A percentile compares a stretch with the other conserved stretches of the same genome.
Evolutionary conservation across 2,888 invertebrate species (phyloP).

Genomic region (Platycheirus albimanus): DNA sequence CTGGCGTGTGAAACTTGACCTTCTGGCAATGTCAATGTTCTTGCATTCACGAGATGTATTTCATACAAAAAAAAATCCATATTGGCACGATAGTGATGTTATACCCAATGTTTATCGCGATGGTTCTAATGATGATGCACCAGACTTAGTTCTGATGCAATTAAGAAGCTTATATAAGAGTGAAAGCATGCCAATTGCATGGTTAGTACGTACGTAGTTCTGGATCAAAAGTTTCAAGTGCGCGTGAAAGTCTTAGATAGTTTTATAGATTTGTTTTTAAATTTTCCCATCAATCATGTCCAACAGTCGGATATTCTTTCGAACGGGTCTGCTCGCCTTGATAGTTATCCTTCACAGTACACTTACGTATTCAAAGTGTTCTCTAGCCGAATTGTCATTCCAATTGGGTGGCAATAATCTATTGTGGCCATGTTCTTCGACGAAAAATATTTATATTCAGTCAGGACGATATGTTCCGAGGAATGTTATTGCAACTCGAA

Average conservation of each 20-base stretch:
- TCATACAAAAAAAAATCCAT: conserved; percentile 39
- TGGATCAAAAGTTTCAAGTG: conserved; percentile 28
- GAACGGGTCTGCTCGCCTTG: conserved; percentile 33
- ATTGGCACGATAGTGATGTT: conserved; percentile 46
- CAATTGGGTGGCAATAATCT: conserved; percentile 82
- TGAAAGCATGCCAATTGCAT: conserved; percentile 27
- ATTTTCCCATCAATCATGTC: conserved; percentile 38
- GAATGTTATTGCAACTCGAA: conserved; percentile 86
- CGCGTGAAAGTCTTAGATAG: conserved; percentile 23
- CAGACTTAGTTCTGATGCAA: background rate
- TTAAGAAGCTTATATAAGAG: conserved; percentile 63
- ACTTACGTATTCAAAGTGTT: conserved; percentile 32
- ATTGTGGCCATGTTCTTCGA: conserved; percentile 85
- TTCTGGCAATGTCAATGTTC: conserved; percentile 57
- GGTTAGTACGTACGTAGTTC: conserved; percentile 47
- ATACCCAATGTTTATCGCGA: conserved; percentile 21
- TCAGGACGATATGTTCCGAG: conserved; percentile 85
- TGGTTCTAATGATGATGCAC: background rate
- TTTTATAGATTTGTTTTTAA: background rate
- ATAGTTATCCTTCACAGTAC: conserved; percentile 41
- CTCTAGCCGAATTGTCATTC: conserved; percentile 79
- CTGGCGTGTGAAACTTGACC: conserved; percentile 49
- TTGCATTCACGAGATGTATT: conserved; percentile 45
- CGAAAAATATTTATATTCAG: conserved; percentile 85
- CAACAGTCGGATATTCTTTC: conserved; percentile 39